A percentile compares a stretch with the other conserved stretches of the same genome.
Evolutionary conservation across 2,797 vertebrate species (phyloP).

Genomic region (Psittacula echo): DNA sequence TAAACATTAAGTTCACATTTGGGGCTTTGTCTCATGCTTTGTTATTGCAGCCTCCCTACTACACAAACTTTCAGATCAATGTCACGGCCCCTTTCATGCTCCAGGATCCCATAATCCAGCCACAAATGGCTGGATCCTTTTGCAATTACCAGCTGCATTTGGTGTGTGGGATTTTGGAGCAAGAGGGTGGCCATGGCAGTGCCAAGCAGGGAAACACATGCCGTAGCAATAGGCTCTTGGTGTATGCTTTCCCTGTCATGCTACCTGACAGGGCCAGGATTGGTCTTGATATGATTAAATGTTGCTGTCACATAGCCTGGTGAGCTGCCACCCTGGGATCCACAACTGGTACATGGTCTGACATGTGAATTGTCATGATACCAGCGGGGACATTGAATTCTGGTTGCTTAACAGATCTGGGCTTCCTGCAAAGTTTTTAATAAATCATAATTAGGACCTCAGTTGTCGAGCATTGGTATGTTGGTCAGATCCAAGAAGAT

Average conservation of each 20-base stretch:
- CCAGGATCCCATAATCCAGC: neutral
- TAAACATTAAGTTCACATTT: neutral
- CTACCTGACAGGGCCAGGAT: neutral
- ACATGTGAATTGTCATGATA: neutral
- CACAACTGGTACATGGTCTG: neutral
- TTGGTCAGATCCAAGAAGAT: constrained; percentile 4
- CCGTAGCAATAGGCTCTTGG: neutral
- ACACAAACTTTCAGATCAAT: neutral
- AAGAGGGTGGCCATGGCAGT: neutral
- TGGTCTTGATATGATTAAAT: neutral
- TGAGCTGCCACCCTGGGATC: neutral
- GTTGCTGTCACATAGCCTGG: neutral
- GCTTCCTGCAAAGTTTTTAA: constrained; percentile 25
- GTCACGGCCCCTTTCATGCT: neutral
- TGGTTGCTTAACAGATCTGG: constrained; percentile 17
- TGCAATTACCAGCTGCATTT: accelerated
- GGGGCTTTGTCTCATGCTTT: neutral
- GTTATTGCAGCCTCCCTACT: neutral
- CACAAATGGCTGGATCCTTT: neutral
- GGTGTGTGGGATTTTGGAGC: neutral
- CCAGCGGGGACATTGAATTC: neutral
- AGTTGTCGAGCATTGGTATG: neutral
- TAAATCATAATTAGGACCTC: constrained; percentile 47
- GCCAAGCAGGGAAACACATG: accelerated
- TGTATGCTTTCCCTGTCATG: neutral